These are phyloP conservation scores for Tenthredo scrophulariae DNA, from an alignment of 2,888 invertebrate species.

Conservation along the genomic window DNA sequence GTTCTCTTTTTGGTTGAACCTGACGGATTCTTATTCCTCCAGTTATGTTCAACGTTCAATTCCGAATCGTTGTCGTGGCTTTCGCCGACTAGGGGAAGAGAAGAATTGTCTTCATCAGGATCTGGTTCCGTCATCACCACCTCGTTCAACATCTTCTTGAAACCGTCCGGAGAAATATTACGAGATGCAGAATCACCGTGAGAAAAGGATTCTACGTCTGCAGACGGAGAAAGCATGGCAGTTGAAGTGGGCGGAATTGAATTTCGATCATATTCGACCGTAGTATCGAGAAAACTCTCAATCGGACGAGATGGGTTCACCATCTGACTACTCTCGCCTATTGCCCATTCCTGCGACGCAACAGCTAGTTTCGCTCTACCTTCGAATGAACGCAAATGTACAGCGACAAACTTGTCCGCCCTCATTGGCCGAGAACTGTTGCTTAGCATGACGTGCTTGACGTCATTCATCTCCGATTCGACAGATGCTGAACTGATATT, in stretches of 20 bases:
- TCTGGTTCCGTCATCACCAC: background rate
- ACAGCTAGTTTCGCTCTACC: no score
- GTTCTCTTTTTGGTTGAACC: background rate
- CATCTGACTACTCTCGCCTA: background rate
- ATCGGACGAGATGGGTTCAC: slow-evolving; percentile 28
- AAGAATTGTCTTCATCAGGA: background rate
- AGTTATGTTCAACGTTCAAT: slow-evolving; percentile 23
- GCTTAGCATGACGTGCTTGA: no score
- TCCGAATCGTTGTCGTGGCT: background rate
- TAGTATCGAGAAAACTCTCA: slow-evolving; percentile 10
- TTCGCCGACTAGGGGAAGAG: background rate
- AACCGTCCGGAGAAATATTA: slow-evolving; percentile 5
- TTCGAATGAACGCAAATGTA: no score
- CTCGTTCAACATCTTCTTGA: background rate
- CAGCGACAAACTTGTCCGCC: no score
- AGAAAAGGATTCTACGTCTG: slow-evolving; percentile 16
- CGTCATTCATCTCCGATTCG: no score
- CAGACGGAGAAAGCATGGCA: slow-evolving; percentile 10
- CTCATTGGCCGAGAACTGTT: no score
- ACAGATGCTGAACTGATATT: no score
- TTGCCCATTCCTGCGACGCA: no score
- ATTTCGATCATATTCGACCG: slow-evolving; percentile 25
- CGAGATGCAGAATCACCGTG: background rate
- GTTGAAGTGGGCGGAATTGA: background rate
- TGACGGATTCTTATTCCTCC: no score